Evolutionary conservation across 2,113 vertebrate genomes (phyloP), one percentile per base, ranked within the genome.

Genomic region (Phyllostomus discolor): DNA sequence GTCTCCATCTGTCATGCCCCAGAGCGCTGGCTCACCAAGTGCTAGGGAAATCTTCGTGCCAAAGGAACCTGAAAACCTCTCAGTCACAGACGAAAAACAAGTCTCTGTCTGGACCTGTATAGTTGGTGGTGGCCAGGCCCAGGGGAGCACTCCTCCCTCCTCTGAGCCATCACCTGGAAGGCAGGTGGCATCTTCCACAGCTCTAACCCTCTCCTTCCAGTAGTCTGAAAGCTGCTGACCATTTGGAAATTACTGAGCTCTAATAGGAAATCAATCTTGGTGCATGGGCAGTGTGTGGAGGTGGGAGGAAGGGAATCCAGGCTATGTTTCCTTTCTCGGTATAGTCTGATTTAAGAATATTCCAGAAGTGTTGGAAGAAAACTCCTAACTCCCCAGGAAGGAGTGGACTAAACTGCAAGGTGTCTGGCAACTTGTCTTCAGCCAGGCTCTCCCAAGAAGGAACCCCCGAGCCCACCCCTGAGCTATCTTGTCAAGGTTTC

Each of bases 311-410:
- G 76, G 22, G 50, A 59, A 62, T 69, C 83, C 50, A 35, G 88
- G 41, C 92, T 38, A 26, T 75, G 78, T 82, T 94, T 78, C 62
- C 69, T 91, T 70, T 78, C 41, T 15, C 70, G 33, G 62, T 72
- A 50, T 43, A 76, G 50, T 82, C 88, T 7, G 2, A 69, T 69
- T 91, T 46, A 2, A 83, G 88, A 88, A 96, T 35, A 54, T 83
- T 96, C 69, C 82, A 91, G 83, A 91, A 88, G 50, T 62, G 22
- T 59, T 78, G 76, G 83, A 91, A 91, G 83, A 76, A 88, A 70
- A 62, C 35, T 62, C 50, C 7, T 26, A 85, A 85, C 52, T 64
- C 66, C 50, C 76, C 33, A 50, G 57, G 88, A 73, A 92, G 17
- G 43, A 87, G 70, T 26, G 31, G 16, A 78, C 57, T 62, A 38